These are phyloP conservation scores for Spatulosminthurus flaviceps DNA, from an alignment of 2,888 invertebrate genomes.

Conservation along the genomic window DNA sequence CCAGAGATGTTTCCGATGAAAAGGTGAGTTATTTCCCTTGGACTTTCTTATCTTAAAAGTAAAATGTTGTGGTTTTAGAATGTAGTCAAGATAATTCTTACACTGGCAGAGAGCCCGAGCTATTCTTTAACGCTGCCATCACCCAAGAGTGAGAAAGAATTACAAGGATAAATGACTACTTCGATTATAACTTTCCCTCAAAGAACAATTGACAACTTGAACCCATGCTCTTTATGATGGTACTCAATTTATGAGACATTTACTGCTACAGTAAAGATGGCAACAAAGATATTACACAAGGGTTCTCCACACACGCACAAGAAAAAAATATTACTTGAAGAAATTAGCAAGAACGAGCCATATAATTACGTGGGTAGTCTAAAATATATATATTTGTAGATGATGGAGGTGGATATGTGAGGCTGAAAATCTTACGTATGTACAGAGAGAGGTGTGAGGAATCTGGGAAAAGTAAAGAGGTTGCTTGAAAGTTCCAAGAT, in stretches of 20 bases:
- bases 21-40: constrained; percentile 46
- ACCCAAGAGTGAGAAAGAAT: too few species aligned
- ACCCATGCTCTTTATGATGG: not conserved
- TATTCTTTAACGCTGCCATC: not conserved
- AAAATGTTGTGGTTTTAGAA: too few species aligned
- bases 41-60: not conserved
- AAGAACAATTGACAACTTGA: not conserved
- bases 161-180: constrained; percentile 1
- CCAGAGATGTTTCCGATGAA: constrained; percentile 48
- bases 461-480: not conserved
- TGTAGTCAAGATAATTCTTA: too few species aligned
- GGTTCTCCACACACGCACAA: too few species aligned
- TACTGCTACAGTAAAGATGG: not conserved
- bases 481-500: not conserved
- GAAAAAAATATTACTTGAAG: not conserved
- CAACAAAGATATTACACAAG: not conserved
- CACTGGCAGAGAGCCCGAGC: constrained; percentile 1
- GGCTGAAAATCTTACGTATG: too few species aligned
- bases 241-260: not conserved
- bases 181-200: not conserved
- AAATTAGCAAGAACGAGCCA: too few species aligned
- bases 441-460: not conserved
- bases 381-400: too few species aligned
- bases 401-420: too few species aligned
- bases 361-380: too few species aligned